phyloP scores from a whole-genome alignment of 2,888 invertebrate species.

The Leptinotarsa peninsularis region DNA sequence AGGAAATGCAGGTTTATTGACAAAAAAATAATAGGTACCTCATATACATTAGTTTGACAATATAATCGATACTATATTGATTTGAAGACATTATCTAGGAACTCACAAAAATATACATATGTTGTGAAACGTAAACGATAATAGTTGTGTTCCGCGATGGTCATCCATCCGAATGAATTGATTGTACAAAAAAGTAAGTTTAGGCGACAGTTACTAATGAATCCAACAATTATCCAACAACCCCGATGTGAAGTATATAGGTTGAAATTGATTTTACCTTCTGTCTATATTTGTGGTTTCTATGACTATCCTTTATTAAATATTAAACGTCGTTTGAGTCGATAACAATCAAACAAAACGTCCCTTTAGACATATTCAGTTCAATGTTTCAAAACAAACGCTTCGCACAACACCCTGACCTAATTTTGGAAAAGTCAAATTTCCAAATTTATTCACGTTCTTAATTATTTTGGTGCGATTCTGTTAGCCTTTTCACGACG shows the following conservation, averaged over 20 bases:
- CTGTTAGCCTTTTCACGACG: neutral
- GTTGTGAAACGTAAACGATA: neutral
- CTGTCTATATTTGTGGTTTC: constrained; percentile 60
- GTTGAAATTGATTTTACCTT: constrained; percentile 63
- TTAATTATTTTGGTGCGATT: neutral
- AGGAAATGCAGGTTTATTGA: neutral
- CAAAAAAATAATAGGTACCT: neutral
- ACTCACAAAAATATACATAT: neutral
- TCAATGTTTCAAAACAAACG: constrained; percentile 23
- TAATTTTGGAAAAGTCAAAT: constrained; percentile 27
- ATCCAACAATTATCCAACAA: constrained; percentile 29
- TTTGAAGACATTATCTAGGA: neutral
- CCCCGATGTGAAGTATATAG: constrained; percentile 46
- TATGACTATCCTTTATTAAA: constrained; percentile 54
- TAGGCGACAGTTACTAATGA: constrained; percentile 17
- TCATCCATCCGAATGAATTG: neutral
- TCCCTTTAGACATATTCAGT: constrained; percentile 26
- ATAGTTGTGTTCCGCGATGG: neutral
- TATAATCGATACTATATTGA: neutral
- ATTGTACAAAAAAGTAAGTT: neutral
- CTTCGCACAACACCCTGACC: constrained; percentile 13
- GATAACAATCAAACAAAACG: constrained; percentile 41
- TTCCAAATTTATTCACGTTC: neutral
- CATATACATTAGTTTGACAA: neutral
- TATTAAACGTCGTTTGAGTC: constrained; percentile 43